Evolutionary conservation across 2,797 vertebrate genomes (phyloP).

Genomic region (Coracias cyanogaster): DNA sequence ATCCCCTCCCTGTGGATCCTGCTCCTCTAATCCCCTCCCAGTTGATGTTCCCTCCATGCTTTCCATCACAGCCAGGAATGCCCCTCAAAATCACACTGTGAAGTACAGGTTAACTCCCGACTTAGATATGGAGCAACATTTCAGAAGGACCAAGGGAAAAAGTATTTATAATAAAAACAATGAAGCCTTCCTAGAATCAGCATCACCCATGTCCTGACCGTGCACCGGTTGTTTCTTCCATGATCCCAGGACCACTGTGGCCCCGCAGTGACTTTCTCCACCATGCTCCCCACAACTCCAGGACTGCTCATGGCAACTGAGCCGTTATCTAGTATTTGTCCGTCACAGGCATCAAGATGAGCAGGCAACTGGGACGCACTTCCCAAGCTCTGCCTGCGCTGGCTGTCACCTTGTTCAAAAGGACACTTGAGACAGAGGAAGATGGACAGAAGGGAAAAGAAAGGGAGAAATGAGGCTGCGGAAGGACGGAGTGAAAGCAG

Average conservation of each 20-base stretch:
- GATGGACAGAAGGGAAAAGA: not conserved
- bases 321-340: rapidly evolving
- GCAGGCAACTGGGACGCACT: rapidly evolving
- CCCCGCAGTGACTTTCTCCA: rapidly evolving
- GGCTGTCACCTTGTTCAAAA: not conserved
- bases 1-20: rapidly evolving
- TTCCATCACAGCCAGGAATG: not conserved
- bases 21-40: not conserved
- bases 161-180: slow-evolving; percentile 23
- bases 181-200: not conserved
- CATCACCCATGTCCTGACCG: not conserved
- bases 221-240: rapidly evolving
- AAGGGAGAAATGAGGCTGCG: not conserved
- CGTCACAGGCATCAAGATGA: rapidly evolving
- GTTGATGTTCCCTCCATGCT: rapidly evolving
- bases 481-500: not conserved
- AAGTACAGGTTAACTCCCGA: not conserved
- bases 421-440: not conserved
- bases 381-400: not conserved
- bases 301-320: not conserved
- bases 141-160: not conserved
- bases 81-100: not conserved
- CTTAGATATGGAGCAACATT: not conserved
- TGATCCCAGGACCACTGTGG: rapidly evolving
- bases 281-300: rapidly evolving